Base-by-base conservation (phyloP, 2,888 invertebrate genomes). In the Caenorhabditis zanzibari region DNA sequence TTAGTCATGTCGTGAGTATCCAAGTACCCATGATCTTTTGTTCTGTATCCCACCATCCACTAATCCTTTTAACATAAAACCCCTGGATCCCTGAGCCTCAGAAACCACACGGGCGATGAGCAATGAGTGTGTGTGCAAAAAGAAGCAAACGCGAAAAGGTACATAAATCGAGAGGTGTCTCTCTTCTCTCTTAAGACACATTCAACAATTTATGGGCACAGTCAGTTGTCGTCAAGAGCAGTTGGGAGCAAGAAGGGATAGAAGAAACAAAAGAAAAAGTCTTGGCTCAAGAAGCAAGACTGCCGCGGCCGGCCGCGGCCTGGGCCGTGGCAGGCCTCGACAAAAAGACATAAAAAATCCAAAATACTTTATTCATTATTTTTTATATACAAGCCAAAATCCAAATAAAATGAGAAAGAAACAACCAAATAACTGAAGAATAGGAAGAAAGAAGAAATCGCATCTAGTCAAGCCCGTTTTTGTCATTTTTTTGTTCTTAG, bases 171-270 rank as follows among this genome's bases (percentile, higher is more conserved):
- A 54, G n/a, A 54, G 26, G 54, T 54, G 26, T 54, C 12, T 61
- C 38, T 41, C 38, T 22, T n/a, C 12, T 54, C 22, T 54, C 14
- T 49, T 24, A 66, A 59, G 82, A 71, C 71, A 80, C 69, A 77
- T 74, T 61, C 38, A 52, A 76, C 72, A 84, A 81, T 84, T 84
- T 81, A 84, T 84, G 84, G 76, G 84, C 71, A 66, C 77, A 77
- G 77, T 82, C 77, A 77, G 77, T 82, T 82, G 77, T 77, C 61
- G 26, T 54, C 49, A 10, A 16, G 44, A 47, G n/a, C 49, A 49
- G 49, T 16, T 14, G 26, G 54, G 14, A 22, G 19, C 6, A 26
- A 24, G 10, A 52, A 54, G 47, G 26, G 24, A 41, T 49, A 35
- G 56, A 49, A 58, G 66, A 54, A 56, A 16, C 47, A 41, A n/a